Evolutionary conservation across 2,888 invertebrate species (phyloP).

Genomic region (Octodonta nipae): DNA sequence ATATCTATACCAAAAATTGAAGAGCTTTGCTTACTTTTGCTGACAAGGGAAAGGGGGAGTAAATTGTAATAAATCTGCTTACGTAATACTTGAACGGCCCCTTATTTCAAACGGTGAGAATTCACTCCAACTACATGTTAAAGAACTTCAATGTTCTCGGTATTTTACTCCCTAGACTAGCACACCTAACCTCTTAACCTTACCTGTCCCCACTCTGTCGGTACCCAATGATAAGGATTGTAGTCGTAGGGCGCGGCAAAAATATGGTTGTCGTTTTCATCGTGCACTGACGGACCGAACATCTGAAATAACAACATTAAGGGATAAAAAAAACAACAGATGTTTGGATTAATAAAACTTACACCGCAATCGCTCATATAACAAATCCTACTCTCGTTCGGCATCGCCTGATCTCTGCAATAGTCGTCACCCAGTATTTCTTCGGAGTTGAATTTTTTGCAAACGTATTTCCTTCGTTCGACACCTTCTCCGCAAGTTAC

Average conservation of each 20-base stretch:
- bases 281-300: conserved; percentile 2
- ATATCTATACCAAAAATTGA: too few species aligned
- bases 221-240: conserved; percentile 29
- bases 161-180: too few species aligned
- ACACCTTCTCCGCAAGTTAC: conserved; percentile 39
- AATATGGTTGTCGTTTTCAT: conserved; percentile 23
- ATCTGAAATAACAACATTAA: not conserved
- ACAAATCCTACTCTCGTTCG: conserved; percentile 18
- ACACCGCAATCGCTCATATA: conserved; percentile 16
- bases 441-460: conserved; percentile 27
- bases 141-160: too few species aligned
- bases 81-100: too few species aligned
- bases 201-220: conserved; percentile 35
- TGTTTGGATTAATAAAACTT: conserved; percentile 7
- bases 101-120: too few species aligned
- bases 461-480: conserved; percentile 30
- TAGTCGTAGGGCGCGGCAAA: conserved; percentile 22
- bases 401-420: conserved; percentile 22
- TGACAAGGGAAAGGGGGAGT: too few species aligned
- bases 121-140: too few species aligned
- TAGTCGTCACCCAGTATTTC: conserved; percentile 21
- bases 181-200: too few species aligned
- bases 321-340: not conserved
- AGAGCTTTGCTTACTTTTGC: too few species aligned
- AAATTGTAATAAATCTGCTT: too few species aligned